Conservation (phyloP, 2,113 vertebrate genomes). For the Nerophis lumbriciformis region DNA sequence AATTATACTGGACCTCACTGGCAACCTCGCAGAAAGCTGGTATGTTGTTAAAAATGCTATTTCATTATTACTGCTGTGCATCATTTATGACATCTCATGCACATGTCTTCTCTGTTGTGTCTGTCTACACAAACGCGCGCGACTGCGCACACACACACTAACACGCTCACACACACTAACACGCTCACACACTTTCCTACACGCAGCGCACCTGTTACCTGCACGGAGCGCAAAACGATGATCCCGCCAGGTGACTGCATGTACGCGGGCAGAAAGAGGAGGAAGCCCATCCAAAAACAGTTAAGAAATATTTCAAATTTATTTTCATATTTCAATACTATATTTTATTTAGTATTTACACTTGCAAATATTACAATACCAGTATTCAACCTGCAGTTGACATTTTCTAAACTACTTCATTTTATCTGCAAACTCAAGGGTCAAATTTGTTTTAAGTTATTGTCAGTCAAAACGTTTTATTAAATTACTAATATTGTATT, state of each 20-base stretch:
- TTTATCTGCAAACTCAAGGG: no score
- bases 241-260: conserved; percentile 91
- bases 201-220: conserved; percentile 70
- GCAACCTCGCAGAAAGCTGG: conserved; percentile 42
- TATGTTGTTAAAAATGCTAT: conserved; percentile 38
- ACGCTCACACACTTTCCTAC: no score
- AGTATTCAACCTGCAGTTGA: no score
- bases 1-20: conserved; percentile 65
- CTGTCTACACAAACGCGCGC: not conserved
- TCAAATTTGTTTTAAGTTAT: no score
- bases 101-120: not conserved
- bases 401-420: no score
- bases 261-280: conserved; percentile 90
- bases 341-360: not conserved
- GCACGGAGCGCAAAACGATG: conserved; percentile 77
- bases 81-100: not conserved
- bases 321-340: not conserved
- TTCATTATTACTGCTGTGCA: not conserved
- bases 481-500: no score
- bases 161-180: not conserved
- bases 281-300: conserved; percentile 94
- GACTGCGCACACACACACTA: not conserved
- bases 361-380: no score
- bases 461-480: no score
- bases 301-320: conserved; percentile 65